Conservation (phyloP, 1,140 invertebrate species). For the Aphaenogaster floridana region DNA sequence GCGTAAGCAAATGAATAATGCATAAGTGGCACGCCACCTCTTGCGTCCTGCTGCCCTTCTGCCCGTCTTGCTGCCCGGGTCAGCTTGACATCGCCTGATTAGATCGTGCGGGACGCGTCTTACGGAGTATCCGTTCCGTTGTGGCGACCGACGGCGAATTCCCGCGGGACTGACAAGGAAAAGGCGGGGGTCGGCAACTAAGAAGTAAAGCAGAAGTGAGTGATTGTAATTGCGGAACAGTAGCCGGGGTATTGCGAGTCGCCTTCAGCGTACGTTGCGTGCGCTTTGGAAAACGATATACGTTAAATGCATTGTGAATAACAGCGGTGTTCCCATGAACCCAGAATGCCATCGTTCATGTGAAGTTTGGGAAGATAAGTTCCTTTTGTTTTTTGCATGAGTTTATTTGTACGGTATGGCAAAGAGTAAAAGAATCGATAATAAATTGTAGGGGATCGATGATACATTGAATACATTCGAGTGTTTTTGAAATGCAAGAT, state of each 20-base stretch:
- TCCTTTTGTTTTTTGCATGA: not conserved
- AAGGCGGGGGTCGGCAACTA: not conserved
- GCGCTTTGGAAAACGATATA: slow-evolving; percentile 4
- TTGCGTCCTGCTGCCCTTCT: slow-evolving; percentile 31
- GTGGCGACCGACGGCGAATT: slow-evolving; percentile 11
- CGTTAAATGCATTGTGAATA: not conserved
- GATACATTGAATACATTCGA: not conserved
- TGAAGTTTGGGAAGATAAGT: not conserved
- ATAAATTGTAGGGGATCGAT: not conserved
- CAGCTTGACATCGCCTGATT: slow-evolving; percentile 72
- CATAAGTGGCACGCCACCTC: slow-evolving; percentile 78
- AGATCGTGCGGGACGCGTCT: slow-evolving; percentile 69
- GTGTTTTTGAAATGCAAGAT: not conserved
- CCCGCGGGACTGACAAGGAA: slow-evolving; percentile 10
- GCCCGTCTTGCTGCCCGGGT: slow-evolving; percentile 39
- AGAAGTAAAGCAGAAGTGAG: slow-evolving; percentile 73
- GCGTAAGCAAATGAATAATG: slow-evolving; percentile 84
- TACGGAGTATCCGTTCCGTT: slow-evolving; percentile 49
- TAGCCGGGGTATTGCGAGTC: slow-evolving; percentile 72
- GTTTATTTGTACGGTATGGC: not conserved
- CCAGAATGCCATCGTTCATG: not conserved
- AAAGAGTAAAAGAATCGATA: not conserved
- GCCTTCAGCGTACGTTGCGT: slow-evolving; percentile 45
- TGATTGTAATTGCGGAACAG: slow-evolving; percentile 83
- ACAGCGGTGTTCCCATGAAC: not conserved